These are phyloP conservation scores for Orthonychiurus folsomi DNA, from an alignment of 2,888 invertebrate genomes.

Conservation along the genomic window DNA sequence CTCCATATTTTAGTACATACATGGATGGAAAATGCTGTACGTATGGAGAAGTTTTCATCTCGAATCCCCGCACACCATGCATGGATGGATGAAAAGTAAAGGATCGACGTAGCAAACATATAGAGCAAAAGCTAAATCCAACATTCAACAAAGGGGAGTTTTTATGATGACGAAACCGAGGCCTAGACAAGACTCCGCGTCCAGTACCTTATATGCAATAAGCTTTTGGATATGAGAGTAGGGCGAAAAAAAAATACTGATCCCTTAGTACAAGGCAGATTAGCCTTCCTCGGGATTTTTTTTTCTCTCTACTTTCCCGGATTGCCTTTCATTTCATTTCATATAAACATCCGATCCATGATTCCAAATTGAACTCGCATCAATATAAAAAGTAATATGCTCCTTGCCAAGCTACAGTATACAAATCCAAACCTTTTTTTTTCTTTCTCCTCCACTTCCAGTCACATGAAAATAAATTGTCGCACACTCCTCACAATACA, in stretches of 20 bases:
- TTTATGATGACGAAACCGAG: neutral
- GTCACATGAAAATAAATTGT: neutral
- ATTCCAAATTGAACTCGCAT: neutral
- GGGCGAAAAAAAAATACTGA: neutral
- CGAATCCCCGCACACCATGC: neutral
- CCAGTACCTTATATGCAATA: neutral
- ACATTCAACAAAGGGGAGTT: constrained; percentile 1
- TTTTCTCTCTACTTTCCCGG: neutral
- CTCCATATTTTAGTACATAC: neutral
- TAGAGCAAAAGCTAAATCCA: neutral
- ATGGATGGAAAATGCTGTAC: too few relatives aligned
- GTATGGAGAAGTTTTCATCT: neutral
- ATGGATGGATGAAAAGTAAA: too few relatives aligned
- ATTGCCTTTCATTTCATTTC: constrained; percentile 1
- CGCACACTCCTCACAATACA: too few relatives aligned
- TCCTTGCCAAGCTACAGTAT: too few relatives aligned
- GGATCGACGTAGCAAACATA: neutral
- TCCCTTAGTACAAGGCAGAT: neutral
- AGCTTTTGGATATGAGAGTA: too few relatives aligned
- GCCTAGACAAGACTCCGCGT: neutral
- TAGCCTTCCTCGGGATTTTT: neutral
- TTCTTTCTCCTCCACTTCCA: neutral
- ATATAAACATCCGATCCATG: constrained; percentile 1
- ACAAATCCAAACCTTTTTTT: neutral
- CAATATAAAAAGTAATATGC: constrained; percentile 1